phyloP scores from a whole-genome alignment of 23 tunicate species.

The Trididemnum nubilum region DNA sequence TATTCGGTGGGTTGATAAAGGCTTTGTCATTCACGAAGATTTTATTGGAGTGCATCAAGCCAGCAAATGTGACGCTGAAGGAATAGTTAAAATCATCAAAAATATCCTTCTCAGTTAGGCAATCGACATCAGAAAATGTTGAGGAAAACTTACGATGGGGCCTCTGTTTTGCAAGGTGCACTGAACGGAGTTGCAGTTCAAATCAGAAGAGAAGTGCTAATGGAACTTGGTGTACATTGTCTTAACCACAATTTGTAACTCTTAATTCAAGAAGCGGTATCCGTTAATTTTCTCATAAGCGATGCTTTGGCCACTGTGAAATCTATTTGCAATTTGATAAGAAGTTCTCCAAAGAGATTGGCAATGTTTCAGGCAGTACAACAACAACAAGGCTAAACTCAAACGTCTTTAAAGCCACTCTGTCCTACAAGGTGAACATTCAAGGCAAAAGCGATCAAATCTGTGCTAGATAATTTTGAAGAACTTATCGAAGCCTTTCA shows the following conservation, averaged over 20 bases:
- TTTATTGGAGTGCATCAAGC: constrained; percentile 16
- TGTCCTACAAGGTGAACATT: not conserved
- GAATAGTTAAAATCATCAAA: constrained; percentile 2
- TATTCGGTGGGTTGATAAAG: not conserved
- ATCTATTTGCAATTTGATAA: not conserved
- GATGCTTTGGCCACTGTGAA: not conserved
- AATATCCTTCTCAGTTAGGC: not conserved
- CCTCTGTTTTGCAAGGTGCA: not conserved
- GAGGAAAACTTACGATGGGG: not conserved
- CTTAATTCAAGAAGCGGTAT: not conserved
- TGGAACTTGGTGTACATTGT: not conserved
- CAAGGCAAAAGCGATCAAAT: not conserved
- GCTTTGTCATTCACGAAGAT: constrained; percentile 2
- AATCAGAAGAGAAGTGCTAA: not conserved
- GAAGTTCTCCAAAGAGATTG: no score
- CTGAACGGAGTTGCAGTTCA: no score
- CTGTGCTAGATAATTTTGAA: not conserved
- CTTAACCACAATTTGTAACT: not conserved
- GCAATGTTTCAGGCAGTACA: not conserved
- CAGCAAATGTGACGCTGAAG: not conserved
- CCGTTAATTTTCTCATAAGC: not conserved
- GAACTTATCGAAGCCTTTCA: not conserved
- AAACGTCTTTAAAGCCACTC: no score
- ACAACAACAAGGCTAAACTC: not conserved
- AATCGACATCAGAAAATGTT: not conserved